Percentiles rank a stretch among this genome's conserved stretches.
phyloP scores from a whole-genome alignment of 2,797 vertebrate species.

The Halcyon chelicuti region DNA sequence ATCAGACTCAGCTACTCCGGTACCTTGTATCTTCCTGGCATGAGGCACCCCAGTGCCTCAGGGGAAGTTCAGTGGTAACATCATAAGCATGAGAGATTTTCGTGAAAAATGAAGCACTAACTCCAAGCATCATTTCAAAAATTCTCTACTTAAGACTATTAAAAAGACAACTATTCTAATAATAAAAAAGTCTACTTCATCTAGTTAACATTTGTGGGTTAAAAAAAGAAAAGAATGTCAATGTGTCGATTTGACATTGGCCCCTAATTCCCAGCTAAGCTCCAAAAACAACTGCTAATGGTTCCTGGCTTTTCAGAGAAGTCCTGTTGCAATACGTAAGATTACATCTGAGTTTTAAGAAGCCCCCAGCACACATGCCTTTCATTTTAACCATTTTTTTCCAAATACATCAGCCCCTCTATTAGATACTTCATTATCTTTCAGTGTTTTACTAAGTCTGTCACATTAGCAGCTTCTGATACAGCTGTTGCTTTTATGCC shows the following conservation, averaged over 20 bases:
- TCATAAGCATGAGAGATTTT: neutral
- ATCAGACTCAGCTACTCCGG: neutral
- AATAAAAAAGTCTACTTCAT: too few species aligned
- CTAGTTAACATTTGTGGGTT: too few species aligned
- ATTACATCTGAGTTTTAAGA: neutral
- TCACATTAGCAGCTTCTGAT: neutral
- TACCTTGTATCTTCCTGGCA: neutral
- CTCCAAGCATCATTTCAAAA: neutral
- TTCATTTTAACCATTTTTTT: neutral
- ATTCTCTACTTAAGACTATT: too few species aligned
- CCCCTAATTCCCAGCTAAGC: too few species aligned
- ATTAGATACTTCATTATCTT: neutral
- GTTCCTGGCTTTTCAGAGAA: neutral
- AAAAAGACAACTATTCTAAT: too few species aligned
- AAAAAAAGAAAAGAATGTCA: too few species aligned
- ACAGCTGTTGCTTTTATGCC: neutral
- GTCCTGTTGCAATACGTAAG: neutral
- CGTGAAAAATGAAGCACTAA: neutral
- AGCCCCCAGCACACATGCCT: neutral
- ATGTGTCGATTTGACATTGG: too few species aligned
- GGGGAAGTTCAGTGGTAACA: neutral
- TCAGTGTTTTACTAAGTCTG: neutral
- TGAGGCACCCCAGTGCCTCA: rapidly evolving
- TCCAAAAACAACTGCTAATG: too few species aligned
- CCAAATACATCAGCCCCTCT: neutral